A percentile compares a stretch with the other conserved stretches of the same genome.
Conservation (phyloP, 2,113 vertebrate genomes). For the Ameiurus melas region DNA sequence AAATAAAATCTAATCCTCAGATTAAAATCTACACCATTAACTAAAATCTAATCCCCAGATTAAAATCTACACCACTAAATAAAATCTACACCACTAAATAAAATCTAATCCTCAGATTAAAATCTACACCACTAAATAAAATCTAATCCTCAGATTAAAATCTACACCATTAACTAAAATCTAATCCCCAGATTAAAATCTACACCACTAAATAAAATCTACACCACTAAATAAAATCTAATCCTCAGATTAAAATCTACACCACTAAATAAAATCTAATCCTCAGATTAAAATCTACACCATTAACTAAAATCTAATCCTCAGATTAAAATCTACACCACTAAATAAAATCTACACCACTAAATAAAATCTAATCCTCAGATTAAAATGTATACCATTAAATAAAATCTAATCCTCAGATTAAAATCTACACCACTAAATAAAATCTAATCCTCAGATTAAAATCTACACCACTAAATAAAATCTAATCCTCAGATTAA, state of each 20-base stretch:
- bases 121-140: neutral
- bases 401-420: neutral
- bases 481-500: neutral
- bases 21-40: too few relatives aligned
- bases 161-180: too few relatives aligned
- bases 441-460: neutral
- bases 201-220: too few relatives aligned
- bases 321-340: too few relatives aligned
- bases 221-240: neutral
- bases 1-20: neutral
- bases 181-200: neutral
- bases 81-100: neutral
- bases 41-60: neutral
- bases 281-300: too few relatives aligned
- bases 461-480: neutral
- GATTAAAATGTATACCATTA: too few relatives aligned
- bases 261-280: neutral
- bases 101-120: neutral
- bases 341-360: neutral
- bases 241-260: too few relatives aligned
- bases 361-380: neutral
- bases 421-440: neutral
- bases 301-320: neutral
- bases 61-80: too few relatives aligned
- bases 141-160: neutral